phyloP scores from a whole-genome alignment of 2,888 invertebrate species.

The Dynastes tityus region DNA sequence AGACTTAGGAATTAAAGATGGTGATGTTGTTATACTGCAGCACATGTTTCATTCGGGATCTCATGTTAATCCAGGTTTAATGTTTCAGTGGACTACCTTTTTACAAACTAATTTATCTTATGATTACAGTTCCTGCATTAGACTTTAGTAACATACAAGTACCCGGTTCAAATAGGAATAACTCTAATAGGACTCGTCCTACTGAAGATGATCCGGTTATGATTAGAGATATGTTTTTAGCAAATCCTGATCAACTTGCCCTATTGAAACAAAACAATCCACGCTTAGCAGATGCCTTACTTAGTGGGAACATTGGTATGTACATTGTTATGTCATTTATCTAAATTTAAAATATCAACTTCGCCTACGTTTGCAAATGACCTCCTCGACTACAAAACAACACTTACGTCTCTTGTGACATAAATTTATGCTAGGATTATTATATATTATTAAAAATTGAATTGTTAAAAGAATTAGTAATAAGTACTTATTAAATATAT shows the following conservation, averaged over 20 bases:
- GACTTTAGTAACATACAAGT: constrained; percentile 92
- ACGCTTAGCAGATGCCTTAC: constrained; percentile 90
- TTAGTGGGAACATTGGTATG: constrained; percentile 86
- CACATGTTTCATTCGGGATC: constrained; percentile 74
- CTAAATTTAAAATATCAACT: no score
- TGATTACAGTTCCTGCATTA: constrained; percentile 69
- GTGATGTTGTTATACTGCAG: constrained; percentile 90
- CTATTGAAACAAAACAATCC: constrained; percentile 95
- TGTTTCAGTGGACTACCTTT: neutral
- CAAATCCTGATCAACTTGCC: constrained; percentile 92
- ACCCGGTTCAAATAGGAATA: constrained; percentile 72
- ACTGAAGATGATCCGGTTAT: constrained; percentile 87
- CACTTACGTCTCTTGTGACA: no score
- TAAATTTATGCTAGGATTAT: no score
- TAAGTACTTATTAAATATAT: no score
- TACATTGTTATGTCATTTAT: neutral
- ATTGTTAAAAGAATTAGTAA: no score
- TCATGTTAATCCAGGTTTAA: constrained; percentile 57
- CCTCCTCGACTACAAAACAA: no score
- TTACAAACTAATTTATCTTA: neutral
- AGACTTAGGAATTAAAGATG: constrained; percentile 88
- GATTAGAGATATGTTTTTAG: constrained; percentile 89
- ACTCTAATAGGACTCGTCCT: constrained; percentile 56
- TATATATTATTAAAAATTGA: no score
- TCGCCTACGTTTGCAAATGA: no score